Evolutionary conservation across 1,140 invertebrate genomes (phyloP).

Genomic region (Lasioglossum baleicum): DNA sequence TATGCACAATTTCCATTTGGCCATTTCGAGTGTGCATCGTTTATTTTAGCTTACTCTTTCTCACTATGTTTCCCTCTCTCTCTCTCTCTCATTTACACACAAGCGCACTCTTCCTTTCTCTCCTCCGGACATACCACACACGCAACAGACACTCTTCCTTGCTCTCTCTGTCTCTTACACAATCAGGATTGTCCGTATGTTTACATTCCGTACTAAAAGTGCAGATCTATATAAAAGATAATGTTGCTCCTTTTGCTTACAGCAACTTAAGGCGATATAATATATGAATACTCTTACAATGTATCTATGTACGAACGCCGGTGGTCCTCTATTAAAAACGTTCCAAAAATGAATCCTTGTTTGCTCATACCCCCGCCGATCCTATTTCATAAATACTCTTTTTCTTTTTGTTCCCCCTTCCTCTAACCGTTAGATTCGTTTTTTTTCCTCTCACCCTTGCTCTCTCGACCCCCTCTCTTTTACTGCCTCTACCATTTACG

Average conservation of each 20-base stretch:
- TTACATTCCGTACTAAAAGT: slow-evolving; percentile 40
- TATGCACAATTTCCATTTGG: slow-evolving; percentile 11
- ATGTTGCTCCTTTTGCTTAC: slow-evolving; percentile 29
- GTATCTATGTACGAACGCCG: slow-evolving; percentile 41
- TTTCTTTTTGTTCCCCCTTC: neutral
- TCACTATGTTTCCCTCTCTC: neutral
- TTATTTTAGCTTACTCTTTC: neutral
- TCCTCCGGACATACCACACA: neutral
- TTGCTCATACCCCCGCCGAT: slow-evolving; percentile 28
- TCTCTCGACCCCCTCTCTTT: neutral
- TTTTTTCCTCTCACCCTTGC: neutral
- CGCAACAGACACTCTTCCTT: neutral
- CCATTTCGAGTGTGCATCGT: slow-evolving; percentile 3
- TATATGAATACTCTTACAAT: slow-evolving; percentile 39
- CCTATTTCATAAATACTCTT: slow-evolving; percentile 14
- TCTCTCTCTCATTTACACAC: neutral
- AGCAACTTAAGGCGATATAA: slow-evolving; percentile 43
- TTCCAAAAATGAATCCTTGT: slow-evolving; percentile 43
- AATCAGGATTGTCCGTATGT: slow-evolving; percentile 41
- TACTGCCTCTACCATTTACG: slow-evolving; percentile 13
- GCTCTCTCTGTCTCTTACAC: slow-evolving; percentile 2
- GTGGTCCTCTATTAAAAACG: slow-evolving; percentile 53
- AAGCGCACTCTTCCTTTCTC: neutral
- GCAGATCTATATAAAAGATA: slow-evolving; percentile 52
- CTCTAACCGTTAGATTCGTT: neutral